These are phyloP conservation scores for Acleris literana DNA, from an alignment of 2,888 invertebrate species.

Conservation along the genomic window DNA sequence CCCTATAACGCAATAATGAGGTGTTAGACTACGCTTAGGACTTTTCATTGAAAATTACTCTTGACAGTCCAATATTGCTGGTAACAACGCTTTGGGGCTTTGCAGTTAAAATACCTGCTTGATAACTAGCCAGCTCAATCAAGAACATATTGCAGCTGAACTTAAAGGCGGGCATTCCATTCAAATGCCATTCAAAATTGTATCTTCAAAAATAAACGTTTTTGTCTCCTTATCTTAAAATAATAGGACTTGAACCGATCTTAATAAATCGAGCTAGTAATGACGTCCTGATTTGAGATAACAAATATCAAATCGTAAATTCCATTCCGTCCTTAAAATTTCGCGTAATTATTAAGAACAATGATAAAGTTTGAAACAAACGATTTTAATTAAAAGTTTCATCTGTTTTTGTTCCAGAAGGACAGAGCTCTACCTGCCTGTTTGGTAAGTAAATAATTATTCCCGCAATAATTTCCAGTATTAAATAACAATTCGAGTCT, in stretches of 20 bases:
- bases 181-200: too few species aligned
- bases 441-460: constrained; percentile 46
- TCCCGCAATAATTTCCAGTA: constrained; percentile 19
- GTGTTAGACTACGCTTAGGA: constrained; percentile 34
- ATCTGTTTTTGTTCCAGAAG: constrained; percentile 50
- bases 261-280: not conserved
- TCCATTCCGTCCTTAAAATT: constrained; percentile 40
- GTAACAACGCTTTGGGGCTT: constrained; percentile 45
- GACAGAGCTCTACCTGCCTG: constrained; percentile 41
- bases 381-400: constrained; percentile 52
- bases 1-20: constrained; percentile 46
- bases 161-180: not conserved
- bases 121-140: constrained; percentile 18
- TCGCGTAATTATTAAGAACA: constrained; percentile 47
- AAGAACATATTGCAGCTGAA: constrained; percentile 2
- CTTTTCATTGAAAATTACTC: constrained; percentile 39
- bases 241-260: too few species aligned
- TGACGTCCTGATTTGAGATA: constrained; percentile 1
- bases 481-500: constrained; percentile 17
- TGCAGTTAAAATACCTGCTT: constrained; percentile 19
- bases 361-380: constrained; percentile 47
- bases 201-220: too few species aligned
- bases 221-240: too few species aligned
- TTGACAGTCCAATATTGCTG: constrained; percentile 40
- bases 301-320: constrained; percentile 11